Evolutionary conservation across 2,888 invertebrate genomes (phyloP).

Genomic region (Mycalesis mineus): DNA sequence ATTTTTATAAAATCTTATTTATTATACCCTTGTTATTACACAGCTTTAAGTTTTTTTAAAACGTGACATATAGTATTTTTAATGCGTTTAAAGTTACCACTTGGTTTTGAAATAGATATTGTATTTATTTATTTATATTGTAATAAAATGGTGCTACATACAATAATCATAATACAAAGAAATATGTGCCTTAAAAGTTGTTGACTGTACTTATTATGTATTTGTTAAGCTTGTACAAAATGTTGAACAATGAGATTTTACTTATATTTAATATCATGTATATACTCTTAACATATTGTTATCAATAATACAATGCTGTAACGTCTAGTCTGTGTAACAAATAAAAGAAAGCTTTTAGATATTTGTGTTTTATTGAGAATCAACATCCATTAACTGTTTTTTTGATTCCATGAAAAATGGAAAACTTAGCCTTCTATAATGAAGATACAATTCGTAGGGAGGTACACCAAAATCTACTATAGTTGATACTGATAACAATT

Average conservation of each 20-base stretch:
- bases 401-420: no score
- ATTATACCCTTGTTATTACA: no score
- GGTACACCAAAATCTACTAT: no score
- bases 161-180: constrained; percentile 1
- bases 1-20: no score
- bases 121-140: constrained; percentile 9
- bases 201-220: constrained; percentile 44
- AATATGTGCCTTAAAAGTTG: constrained; percentile 55
- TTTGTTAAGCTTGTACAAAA: constrained; percentile 19
- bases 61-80: background rate
- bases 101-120: background rate
- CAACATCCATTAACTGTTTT: no score
- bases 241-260: constrained; percentile 37
- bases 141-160: constrained; percentile 30
- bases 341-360: constrained; percentile 62
- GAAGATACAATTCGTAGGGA: no score
- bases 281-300: constrained; percentile 32
- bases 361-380: constrained; percentile 34
- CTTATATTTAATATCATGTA: constrained; percentile 44
- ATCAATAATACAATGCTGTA: constrained; percentile 54
- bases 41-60: background rate
- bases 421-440: no score
- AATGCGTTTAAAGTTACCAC: background rate
- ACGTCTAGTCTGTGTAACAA: constrained; percentile 69
- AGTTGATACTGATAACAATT: no score